Conservation (phyloP, 2,888 invertebrate species). For the Clunio marinus region DNA sequence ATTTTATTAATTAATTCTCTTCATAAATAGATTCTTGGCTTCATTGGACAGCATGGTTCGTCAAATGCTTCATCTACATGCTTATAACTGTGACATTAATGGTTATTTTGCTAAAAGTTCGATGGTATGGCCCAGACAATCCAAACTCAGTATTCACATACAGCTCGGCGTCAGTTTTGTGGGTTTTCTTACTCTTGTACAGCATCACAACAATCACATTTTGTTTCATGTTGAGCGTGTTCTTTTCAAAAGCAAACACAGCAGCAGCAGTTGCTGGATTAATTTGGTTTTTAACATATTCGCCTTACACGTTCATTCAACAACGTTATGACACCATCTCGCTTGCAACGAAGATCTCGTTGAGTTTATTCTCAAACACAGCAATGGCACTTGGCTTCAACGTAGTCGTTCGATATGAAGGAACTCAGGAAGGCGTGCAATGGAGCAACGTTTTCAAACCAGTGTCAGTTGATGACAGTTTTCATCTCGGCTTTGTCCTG, state of each 20-base stretch:
- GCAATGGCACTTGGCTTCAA: slow-evolving; percentile 72
- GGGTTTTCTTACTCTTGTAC: slow-evolving; percentile 65
- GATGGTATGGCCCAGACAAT: slow-evolving; percentile 31
- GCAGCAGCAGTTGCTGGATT: slow-evolving; percentile 67
- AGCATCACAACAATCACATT: slow-evolving; percentile 64
- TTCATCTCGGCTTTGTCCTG: slow-evolving; percentile 64
- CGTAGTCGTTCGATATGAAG: slow-evolving; percentile 65
- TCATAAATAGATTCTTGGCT: slow-evolving; percentile 58
- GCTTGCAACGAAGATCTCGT: slow-evolving; percentile 55
- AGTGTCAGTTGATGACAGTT: slow-evolving; percentile 59
- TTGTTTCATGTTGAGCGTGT: slow-evolving; percentile 67
- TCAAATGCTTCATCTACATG: slow-evolving; percentile 64
- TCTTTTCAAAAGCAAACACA: slow-evolving; percentile 70
- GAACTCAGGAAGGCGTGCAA: slow-evolving; percentile 56
- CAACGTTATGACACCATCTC: slow-evolving; percentile 60
- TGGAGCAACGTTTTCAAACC: slow-evolving; percentile 59
- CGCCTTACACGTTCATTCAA: slow-evolving; percentile 62
- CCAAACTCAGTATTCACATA: slow-evolving; percentile 59
- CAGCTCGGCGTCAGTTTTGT: slow-evolving; percentile 60
- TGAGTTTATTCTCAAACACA: slow-evolving; percentile 65
- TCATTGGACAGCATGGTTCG: slow-evolving; percentile 79
- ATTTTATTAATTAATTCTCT: slow-evolving; percentile 3
- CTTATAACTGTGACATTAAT: slow-evolving; percentile 56
- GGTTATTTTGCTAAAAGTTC: slow-evolving; percentile 56
- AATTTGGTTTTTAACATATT: slow-evolving; percentile 64